phyloP scores from a whole-genome alignment of 2,113 vertebrate genomes.

The Spea bombifrons region DNA sequence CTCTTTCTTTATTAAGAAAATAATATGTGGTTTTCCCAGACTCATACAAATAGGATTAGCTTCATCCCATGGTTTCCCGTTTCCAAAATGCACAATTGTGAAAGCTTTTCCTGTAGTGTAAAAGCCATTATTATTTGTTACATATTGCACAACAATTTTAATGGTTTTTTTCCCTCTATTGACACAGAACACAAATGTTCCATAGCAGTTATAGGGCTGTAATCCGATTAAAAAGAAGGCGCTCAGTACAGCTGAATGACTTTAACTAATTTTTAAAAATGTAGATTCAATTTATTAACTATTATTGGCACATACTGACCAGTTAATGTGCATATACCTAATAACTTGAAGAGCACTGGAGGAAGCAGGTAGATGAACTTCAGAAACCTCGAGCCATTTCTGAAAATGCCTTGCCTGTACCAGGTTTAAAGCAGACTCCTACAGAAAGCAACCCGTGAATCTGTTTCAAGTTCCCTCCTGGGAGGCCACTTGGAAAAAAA shows the following conservation, averaged over 20 bases:
- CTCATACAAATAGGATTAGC: too few relatives aligned
- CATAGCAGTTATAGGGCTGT: background rate
- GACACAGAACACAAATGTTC: background rate
- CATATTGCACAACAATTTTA: background rate
- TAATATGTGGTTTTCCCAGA: too few relatives aligned
- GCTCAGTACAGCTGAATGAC: conserved; percentile 8
- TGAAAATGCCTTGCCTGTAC: too few relatives aligned
- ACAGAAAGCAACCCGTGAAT: too few relatives aligned
- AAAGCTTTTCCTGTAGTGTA: background rate
- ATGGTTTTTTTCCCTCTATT: background rate
- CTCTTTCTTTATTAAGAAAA: too few relatives aligned
- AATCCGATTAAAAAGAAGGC: background rate
- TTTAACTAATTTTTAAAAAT: conserved; percentile 17
- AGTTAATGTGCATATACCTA: conserved; percentile 41
- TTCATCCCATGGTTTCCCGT: too few relatives aligned
- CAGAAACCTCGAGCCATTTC: too few relatives aligned
- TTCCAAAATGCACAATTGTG: too few relatives aligned
- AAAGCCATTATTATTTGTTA: conserved; percentile 4
- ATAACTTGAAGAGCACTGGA: background rate
- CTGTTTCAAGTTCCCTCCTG: too few relatives aligned
- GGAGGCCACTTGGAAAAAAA: too few relatives aligned
- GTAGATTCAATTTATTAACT: conserved; percentile 9
- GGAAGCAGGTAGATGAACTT: too few relatives aligned
- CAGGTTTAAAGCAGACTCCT: too few relatives aligned
- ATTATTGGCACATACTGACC: conserved; percentile 25